Percentiles rank a stretch among this genome's conserved stretches.
Evolutionary conservation across 2,113 vertebrate genomes (phyloP).

Genomic region (Arothron firmamentum): DNA sequence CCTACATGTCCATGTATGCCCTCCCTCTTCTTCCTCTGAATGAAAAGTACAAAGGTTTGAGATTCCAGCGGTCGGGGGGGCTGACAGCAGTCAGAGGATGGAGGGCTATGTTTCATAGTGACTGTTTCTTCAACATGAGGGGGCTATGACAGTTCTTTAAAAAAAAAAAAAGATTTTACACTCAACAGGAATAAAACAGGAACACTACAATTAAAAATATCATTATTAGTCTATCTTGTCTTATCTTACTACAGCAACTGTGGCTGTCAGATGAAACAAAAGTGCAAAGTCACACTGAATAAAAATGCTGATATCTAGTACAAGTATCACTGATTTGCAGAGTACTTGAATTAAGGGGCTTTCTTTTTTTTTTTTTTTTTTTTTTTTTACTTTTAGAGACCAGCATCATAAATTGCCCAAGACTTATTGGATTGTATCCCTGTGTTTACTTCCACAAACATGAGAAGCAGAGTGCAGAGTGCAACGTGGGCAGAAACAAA

Average conservation of each 20-base stretch:
- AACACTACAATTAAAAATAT: too few species aligned
- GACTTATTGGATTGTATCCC: constrained; percentile 4
- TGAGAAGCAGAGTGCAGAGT: constrained; percentile 11
- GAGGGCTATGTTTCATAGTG: not conserved
- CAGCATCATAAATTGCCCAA: constrained; percentile 3
- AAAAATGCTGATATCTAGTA: not conserved
- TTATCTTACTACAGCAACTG: not conserved
- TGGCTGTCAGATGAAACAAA: not conserved
- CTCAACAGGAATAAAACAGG: too few species aligned
- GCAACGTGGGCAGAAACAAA: constrained; percentile 37
- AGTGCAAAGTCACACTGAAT: not conserved
- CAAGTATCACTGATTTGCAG: not conserved
- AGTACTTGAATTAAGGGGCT: not conserved
- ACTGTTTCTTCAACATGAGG: not conserved
- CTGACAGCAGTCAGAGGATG: constrained; percentile 15
- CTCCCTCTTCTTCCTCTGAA: constrained; percentile 24
- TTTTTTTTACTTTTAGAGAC: not conserved
- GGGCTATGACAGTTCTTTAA: not conserved
- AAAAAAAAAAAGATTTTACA: too few species aligned
- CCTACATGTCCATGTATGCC: constrained; percentile 22
- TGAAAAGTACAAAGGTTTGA: constrained; percentile 33
- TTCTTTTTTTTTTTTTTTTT: too few species aligned
- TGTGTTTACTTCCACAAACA: constrained; percentile 17
- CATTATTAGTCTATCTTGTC: too few species aligned
- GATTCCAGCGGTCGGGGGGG: constrained; percentile 49